A percentile compares a stretch with the other conserved stretches of the same genome.
Conservation (phyloP, 2,888 invertebrate species). For the Hoplodrina blanda region DNA sequence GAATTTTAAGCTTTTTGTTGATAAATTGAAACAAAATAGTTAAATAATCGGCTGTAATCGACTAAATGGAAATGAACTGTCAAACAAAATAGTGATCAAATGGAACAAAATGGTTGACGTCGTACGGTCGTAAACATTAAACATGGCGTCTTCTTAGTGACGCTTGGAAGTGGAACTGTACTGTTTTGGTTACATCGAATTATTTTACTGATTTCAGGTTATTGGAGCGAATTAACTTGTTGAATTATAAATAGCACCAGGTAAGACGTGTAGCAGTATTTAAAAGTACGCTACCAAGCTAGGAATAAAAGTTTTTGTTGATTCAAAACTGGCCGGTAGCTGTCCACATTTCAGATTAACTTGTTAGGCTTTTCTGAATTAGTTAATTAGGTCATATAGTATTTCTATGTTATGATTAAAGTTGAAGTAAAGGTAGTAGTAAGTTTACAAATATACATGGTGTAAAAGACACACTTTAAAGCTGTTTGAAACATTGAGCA, state of each 20-base stretch:
- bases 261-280: conserved; percentile 33
- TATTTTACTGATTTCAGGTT: conserved; percentile 54
- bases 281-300: neutral
- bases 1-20: no score
- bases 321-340: conserved; percentile 30
- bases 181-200: conserved; percentile 28
- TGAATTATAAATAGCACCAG: conserved; percentile 30
- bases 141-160: conserved; percentile 63
- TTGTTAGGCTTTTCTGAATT: conserved; percentile 3
- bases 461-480: no score
- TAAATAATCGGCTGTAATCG: no score
- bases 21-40: no score
- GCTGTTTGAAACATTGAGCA: no score
- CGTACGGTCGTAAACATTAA: conserved; percentile 11
- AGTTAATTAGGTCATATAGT: neutral
- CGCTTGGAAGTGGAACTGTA: conserved; percentile 31
- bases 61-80: conserved; percentile 11
- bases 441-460: neutral
- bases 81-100: conserved; percentile 47
- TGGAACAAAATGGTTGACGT: conserved; percentile 50
- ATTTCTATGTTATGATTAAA: neutral
- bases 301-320: neutral
- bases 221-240: conserved; percentile 23
- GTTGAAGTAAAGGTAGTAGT: neutral
- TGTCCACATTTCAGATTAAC: neutral